phyloP scores from a whole-genome alignment of 2,113 vertebrate species.

The Solenodon paradoxus region DNA sequence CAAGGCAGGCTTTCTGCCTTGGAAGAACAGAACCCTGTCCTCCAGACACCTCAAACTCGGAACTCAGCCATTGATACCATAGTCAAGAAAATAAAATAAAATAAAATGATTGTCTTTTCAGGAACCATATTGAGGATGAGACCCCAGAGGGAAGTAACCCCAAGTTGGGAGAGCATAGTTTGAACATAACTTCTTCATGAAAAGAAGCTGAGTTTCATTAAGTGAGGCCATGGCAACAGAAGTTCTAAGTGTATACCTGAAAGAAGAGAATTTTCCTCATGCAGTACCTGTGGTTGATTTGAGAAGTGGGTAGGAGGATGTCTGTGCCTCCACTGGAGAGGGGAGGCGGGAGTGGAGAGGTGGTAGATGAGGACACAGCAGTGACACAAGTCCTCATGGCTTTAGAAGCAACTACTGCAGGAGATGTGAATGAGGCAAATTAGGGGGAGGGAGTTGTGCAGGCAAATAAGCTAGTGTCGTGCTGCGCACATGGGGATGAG shows the following conservation, averaged over 20 bases:
- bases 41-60: not conserved
- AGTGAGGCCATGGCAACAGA: not conserved
- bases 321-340: not conserved
- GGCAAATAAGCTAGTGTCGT: not conserved
- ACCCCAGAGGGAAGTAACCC: not conserved
- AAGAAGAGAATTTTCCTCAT: not conserved
- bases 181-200: fast-evolving
- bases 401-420: constrained; percentile 93
- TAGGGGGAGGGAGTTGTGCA: constrained; percentile 32
- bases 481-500: fast-evolving
- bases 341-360: not conserved
- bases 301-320: not conserved
- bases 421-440: constrained; percentile 80
- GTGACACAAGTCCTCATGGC: constrained; percentile 94
- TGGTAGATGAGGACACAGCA: constrained; percentile 86
- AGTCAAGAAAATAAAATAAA: too few relatives aligned
- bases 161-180: not conserved
- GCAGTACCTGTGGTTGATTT: fast-evolving
- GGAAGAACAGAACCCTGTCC: not conserved
- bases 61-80: not conserved
- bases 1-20: not conserved
- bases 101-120: constrained; percentile 17
- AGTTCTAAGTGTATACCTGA: not conserved
- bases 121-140: not conserved
- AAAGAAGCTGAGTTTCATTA: constrained; percentile 45